phyloP scores from a whole-genome alignment of 2,797 vertebrate species.

The Oreochromis mossambicus region DNA sequence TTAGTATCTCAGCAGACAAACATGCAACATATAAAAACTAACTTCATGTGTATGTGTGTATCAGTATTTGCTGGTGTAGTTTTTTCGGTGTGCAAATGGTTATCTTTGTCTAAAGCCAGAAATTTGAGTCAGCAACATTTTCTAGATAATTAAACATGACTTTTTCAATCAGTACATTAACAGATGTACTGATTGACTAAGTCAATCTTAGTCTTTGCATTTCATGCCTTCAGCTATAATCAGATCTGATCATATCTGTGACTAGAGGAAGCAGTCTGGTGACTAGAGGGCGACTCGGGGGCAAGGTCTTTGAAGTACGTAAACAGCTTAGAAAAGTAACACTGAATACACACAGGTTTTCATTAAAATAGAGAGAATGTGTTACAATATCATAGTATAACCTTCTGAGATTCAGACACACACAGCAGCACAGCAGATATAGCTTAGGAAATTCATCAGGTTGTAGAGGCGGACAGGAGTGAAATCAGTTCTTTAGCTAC shows the following conservation, averaged over 20 bases:
- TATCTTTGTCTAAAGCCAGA: not conserved
- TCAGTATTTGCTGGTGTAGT: not conserved
- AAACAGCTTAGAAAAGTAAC: not conserved
- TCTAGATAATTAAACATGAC: not conserved
- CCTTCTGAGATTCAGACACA: not conserved
- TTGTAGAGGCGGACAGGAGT: not conserved
- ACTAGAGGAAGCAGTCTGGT: not conserved
- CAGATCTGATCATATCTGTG: not conserved
- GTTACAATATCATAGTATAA: not conserved
- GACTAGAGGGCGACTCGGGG: not conserved
- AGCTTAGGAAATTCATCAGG: not conserved
- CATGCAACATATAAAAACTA: too few species aligned
- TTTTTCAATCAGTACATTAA: not conserved
- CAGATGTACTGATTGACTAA: not conserved
- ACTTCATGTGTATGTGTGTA: too few species aligned
- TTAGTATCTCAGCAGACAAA: too few species aligned
- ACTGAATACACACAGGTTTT: not conserved
- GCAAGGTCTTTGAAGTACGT: not conserved
- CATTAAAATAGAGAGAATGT: not conserved
- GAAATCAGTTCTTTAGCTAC: not conserved
- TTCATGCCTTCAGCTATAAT: not conserved
- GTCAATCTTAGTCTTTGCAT: not conserved
- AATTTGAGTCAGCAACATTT: not conserved
- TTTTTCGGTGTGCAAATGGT: fast-evolving
- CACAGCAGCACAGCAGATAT: not conserved